Evolutionary conservation across 2,797 vertebrate genomes (phyloP).

Genomic region (Pelobates cultripes): DNA sequence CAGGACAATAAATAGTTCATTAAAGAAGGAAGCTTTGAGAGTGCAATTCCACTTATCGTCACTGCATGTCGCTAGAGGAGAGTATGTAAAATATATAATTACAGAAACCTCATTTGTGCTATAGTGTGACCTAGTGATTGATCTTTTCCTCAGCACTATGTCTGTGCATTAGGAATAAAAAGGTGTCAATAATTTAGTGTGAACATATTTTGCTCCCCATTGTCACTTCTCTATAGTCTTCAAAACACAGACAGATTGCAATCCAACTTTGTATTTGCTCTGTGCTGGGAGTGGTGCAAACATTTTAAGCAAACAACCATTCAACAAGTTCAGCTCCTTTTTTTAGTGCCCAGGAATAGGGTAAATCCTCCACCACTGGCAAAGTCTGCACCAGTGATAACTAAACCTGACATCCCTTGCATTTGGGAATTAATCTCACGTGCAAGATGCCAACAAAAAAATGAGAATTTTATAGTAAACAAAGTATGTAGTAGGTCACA

Average conservation of each 20-base stretch:
- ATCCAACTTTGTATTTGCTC: conserved; percentile 42
- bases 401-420: too few species aligned
- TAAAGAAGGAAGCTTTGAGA: too few species aligned
- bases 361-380: background rate
- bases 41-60: conserved; percentile 23
- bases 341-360: too few species aligned
- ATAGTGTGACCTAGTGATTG: background rate
- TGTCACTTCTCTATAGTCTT: background rate
- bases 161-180: background rate
- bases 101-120: background rate
- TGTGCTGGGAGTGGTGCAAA: conserved; percentile 59
- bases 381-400: background rate
- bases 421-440: too few species aligned
- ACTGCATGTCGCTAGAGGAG: conserved; percentile 32
- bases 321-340: conserved; percentile 46
- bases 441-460: too few species aligned
- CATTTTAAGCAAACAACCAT: conserved; percentile 53
- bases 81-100: background rate
- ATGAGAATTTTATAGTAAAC: too few species aligned
- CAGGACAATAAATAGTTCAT: too few species aligned
- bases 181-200: background rate
- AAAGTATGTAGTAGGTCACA: too few species aligned
- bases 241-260: conserved; percentile 7
- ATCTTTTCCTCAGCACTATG: conserved; percentile 1
- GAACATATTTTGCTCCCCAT: background rate